Evolutionary conservation across 2,888 invertebrate species (phyloP).

Genomic region (Nasonovia ribisnigri): DNA sequence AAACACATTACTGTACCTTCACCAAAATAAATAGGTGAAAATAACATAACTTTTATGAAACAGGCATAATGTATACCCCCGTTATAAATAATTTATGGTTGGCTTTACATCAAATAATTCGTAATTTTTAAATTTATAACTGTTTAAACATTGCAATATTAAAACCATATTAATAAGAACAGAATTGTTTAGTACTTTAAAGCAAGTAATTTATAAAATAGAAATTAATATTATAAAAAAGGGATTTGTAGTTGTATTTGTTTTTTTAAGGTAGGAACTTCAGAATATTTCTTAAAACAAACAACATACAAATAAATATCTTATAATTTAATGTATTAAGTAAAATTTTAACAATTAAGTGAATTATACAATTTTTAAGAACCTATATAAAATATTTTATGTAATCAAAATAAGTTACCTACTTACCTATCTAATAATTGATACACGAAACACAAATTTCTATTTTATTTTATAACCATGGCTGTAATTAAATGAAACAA

Average conservation of each 20-base stretch:
- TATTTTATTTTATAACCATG: not conserved
- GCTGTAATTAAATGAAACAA: not conserved
- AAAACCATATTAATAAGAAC: not conserved
- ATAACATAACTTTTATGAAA: not conserved
- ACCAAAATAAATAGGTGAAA: not conserved
- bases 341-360: not conserved
- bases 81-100: not conserved
- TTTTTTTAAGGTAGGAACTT: not conserved
- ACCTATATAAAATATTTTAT: not conserved
- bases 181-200: not conserved
- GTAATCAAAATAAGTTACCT: not conserved
- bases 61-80: too few relatives aligned
- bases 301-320: not conserved
- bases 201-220: not conserved
- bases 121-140: not conserved
- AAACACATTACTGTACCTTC: not conserved
- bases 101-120: not conserved
- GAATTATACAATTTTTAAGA: not conserved
- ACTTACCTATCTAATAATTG: not conserved
- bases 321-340: not conserved
- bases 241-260: not conserved
- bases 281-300: not conserved
- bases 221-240: not conserved
- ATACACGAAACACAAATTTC: not conserved
- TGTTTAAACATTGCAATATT: not conserved